These are phyloP conservation scores for Theristicus caerulescens DNA, from an alignment of 2,113 vertebrate genomes.

Conservation along the genomic window DNA sequence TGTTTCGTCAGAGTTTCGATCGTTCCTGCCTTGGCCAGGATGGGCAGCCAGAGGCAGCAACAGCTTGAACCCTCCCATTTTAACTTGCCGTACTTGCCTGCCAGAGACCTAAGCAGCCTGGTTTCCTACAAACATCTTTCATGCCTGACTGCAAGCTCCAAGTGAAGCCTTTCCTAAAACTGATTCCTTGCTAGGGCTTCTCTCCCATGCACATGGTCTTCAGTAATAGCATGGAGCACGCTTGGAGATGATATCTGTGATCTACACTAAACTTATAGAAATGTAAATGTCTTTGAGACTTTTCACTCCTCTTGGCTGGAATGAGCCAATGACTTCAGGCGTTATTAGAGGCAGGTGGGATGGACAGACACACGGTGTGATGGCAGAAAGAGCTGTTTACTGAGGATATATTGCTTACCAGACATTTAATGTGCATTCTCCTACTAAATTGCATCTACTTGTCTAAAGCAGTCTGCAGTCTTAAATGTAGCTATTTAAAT, in stretches of 20 bases:
- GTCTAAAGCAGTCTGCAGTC: neutral
- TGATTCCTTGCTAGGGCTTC: neutral
- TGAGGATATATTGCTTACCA: neutral
- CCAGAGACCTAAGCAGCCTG: neutral
- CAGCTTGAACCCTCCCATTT: neutral
- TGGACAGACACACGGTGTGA: neutral
- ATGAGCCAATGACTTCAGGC: neutral
- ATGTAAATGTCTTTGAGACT: neutral
- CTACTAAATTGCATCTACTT: neutral
- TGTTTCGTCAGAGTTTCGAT: neutral
- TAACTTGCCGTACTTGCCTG: rapidly evolving
- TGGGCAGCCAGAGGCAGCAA: neutral
- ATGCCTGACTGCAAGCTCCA: neutral
- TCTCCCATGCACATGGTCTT: neutral
- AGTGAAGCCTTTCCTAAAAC: neutral
- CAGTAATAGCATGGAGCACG: neutral
- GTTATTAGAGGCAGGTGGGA: neutral
- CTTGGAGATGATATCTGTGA: neutral
- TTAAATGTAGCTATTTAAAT: neutral
- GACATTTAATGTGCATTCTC: neutral
- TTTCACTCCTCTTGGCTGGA: neutral
- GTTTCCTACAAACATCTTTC: neutral
- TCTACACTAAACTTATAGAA: neutral
- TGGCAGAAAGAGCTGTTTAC: neutral
- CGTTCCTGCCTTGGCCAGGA: neutral